Conservation (phyloP, 1,140 invertebrate genomes). For the Drosophila bifasciata region DNA sequence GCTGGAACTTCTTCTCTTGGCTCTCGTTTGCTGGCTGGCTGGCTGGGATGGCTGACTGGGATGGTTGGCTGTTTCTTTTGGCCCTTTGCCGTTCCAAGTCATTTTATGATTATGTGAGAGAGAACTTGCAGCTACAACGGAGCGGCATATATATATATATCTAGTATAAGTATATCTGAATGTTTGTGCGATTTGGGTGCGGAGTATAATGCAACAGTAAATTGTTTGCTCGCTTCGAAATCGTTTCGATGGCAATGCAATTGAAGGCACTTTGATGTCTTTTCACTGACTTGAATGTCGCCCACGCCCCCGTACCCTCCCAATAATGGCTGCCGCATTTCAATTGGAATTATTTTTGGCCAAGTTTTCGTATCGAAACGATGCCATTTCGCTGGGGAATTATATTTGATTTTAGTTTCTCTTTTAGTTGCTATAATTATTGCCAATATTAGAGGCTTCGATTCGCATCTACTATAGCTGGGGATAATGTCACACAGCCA, state of each 20-base stretch:
- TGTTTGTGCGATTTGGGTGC: slow-evolving; percentile 26
- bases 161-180: slow-evolving; percentile 7
- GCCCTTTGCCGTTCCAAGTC: slow-evolving; percentile 46
- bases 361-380: slow-evolving; percentile 10
- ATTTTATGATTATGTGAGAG: slow-evolving; percentile 83
- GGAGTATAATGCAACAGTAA: slow-evolving; percentile 69
- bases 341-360: slow-evolving; percentile 21
- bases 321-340: slow-evolving; percentile 58
- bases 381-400: no score
- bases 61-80: slow-evolving; percentile 23
- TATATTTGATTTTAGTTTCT: slow-evolving; percentile 7
- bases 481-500: slow-evolving; percentile 46
- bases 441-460: slow-evolving; percentile 32
- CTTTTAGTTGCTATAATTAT: neutral
- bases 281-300: slow-evolving; percentile 55
- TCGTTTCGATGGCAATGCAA: slow-evolving; percentile 54
- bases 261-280: slow-evolving; percentile 73
- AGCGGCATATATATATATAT: slow-evolving; percentile 1
- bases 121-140: slow-evolving; percentile 52
- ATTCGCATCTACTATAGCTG: slow-evolving; percentile 66
- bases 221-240: slow-evolving; percentile 45
- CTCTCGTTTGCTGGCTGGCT: no score
- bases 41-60: no score
- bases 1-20: slow-evolving; percentile 65
- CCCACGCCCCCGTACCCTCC: neutral